Evolutionary conservation across 2,797 vertebrate species (phyloP), one percentile per base, ranked within the genome.

Genomic region (Cynopterus sphinx): DNA sequence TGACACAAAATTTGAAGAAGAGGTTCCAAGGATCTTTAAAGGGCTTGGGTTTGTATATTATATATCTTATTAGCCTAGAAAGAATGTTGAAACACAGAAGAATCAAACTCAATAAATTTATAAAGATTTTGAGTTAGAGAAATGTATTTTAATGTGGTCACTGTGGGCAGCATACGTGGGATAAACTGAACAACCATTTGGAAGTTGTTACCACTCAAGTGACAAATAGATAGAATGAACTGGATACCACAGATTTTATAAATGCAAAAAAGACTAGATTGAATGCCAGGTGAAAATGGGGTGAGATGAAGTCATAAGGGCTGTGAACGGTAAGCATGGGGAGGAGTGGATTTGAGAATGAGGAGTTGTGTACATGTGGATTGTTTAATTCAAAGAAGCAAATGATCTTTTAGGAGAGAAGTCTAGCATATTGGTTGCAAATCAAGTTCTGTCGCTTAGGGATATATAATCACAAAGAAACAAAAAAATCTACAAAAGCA

Each of bases 1-100:
- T 53, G 99, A 99, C 93, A 99, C 99, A 65, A 99, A 99, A 98
- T 99, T 99, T 96, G 99, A 99, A 97, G 99, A 99, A 97, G 99
- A 99, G 96, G 98, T 99, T 97, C 99, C 99, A 57, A 99, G 98
- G 97, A 98, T 99, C 75, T 99, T 99, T 67, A 99, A 99, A 98
- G 98, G 99, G 46, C 98, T 99, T 75, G 99, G 99, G 99, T 99
- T 98, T 95, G 98, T 96, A 91, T 93, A 33, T 74, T 94, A 24
- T 81, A 51, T 92, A 96, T 97, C 39, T 95, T 31, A 51, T 85
- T 78, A 67, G 24, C n/a, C 74, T 95, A 41, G 15, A 82, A 26
- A 91, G 11, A 82, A 75, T 67, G 75, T 43, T 95, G 31, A 17
- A 79, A 46, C n/a, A 67, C 31, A 79, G 36, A 88, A 46, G 15